Base-by-base conservation (phyloP, 2,113 vertebrate species). In the Cisticola juncidis region DNA sequence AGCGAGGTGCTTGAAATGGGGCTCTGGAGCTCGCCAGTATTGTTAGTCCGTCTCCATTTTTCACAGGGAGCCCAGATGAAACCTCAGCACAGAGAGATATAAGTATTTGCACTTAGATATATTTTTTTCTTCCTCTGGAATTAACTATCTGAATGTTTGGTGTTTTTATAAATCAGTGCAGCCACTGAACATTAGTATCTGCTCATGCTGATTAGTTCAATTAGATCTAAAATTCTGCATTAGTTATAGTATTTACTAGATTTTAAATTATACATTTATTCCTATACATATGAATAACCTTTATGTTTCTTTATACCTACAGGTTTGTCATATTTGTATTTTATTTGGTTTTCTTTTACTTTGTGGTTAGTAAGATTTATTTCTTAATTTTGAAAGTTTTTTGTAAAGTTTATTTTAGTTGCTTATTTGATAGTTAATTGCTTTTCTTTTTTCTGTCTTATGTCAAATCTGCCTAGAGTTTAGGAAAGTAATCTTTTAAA, bases 1-100 rank as follows among this genome's bases (percentile, higher is more conserved):
- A 88, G 94, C 12, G 81, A 86, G 94, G 71, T 84, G 94, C 64
- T 62, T 84, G 97, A 96, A 97, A 96, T 96, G 92, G 92, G 96
- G 84, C 84, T 96, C 94, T 94, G 94, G 76, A 73, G 83, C 90
- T 88, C 29, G 18, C 89, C 47, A 18, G 72, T 84, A 79, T 96
- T 92, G 77, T 95, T 97, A 62, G 95, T 92, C 77, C 12, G 6
- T 64, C 78, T 97, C 79, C 79, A 72, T 91, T 95, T 97, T 96
- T 95, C 91, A 90, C 88, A 80, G 71, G 58, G 29, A 96, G 62
- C 53, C 72, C 78, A 93, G 91, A 92, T 85, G 90, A 93, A 93
- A 81, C 38, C 83, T 95, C 80, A 74, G 58, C 86, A 73, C 35
- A 90, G 51, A 88, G 69, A 80, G 69, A 88, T 92, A 90, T 44